Base-by-base conservation (phyloP, 2,113 vertebrate genomes). In the Scalopus aquaticus region DNA sequence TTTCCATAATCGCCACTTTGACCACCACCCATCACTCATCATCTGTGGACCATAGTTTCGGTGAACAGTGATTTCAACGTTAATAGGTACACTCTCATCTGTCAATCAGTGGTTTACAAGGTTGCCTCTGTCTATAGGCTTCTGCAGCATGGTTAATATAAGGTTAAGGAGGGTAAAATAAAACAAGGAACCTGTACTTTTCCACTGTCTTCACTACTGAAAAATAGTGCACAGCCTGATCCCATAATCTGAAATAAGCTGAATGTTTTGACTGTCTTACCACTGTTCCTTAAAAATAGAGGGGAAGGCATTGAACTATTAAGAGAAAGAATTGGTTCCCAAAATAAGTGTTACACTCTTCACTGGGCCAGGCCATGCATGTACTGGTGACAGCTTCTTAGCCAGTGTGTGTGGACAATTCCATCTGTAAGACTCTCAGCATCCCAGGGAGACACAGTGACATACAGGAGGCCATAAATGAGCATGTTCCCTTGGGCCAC, bases 161-260 rank as follows among this genome's bases (percentile, higher is more conserved):
- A 56, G 83, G 83, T 95, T 95, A 93, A 96, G 11, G 24, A 94
- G 92, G 39, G 62, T 74, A 86, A 87, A 60, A 24, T 65, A 49
- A 91, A 72, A 74, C 78, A 44, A 72, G 11, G 19, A 19, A 62
- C 10, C 30, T 84, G 46, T 54, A 35, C 32, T 87, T 96, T 80
- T 72, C 54, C 32, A 64, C 6, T 64, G 42, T 88, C 56, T 58
- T 46, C 35, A 35, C 56, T 72, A 46, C 9, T 78, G 83, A 8
- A 78, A 86, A 86, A 73, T 46, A 30, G 10, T 32, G 9, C 26
- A 42, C n/a, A 15, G 65, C 26, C 89, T 64, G 13, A 70, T 70
- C 12, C 28, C n/a, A 32, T 51, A 26, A 9, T 86, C 58, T 70
- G 65, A 95, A 93, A 32, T n/a, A 49, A 89, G 12, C 6, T 28